Evolutionary conservation across 2,888 invertebrate species (phyloP).

Genomic region (Dryomyza anilis): DNA sequence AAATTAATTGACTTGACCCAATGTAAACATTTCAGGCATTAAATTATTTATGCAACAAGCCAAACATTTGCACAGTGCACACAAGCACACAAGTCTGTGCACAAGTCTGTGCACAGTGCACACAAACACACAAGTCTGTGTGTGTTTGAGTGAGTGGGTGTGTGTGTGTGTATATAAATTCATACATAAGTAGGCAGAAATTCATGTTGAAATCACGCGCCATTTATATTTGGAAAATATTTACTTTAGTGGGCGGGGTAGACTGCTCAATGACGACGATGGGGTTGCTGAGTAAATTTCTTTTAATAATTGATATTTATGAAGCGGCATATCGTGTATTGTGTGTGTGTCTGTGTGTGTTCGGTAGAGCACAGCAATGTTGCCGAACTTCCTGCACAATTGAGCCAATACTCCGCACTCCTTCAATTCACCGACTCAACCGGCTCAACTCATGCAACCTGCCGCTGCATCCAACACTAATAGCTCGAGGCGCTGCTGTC

Average conservation of each 20-base stretch:
- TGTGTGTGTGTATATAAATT: too few species aligned
- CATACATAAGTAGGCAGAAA: not conserved
- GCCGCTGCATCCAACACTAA: slow-evolving; percentile 10
- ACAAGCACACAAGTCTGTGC: not conserved
- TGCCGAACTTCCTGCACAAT: slow-evolving; percentile 13
- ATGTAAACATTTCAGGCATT: slow-evolving; percentile 25
- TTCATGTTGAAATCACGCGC: slow-evolving; percentile 24
- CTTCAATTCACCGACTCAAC: not conserved
- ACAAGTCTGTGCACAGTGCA: not conserved
- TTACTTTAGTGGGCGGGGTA: slow-evolving; percentile 14
- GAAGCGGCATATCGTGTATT: not conserved
- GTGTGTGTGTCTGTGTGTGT: not conserved
- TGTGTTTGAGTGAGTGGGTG: not conserved
- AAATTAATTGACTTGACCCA: slow-evolving; percentile 33
- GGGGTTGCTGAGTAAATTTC: slow-evolving; percentile 14
- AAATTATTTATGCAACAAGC: slow-evolving; percentile 8
- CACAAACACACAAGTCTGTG: not conserved
- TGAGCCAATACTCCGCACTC: not conserved
- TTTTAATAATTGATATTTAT: slow-evolving; percentile 26
- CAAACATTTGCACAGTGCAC: slow-evolving; percentile 4
- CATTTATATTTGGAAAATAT: slow-evolving; percentile 28
- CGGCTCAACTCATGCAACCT: not conserved
- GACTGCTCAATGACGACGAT: too few species aligned
- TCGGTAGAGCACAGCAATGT: not conserved
- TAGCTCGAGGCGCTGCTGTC: slow-evolving; percentile 13